These are phyloP conservation scores for Hyperoplus immaculatus DNA, from an alignment of 2,797 vertebrate genomes.

Conservation along the genomic window DNA sequence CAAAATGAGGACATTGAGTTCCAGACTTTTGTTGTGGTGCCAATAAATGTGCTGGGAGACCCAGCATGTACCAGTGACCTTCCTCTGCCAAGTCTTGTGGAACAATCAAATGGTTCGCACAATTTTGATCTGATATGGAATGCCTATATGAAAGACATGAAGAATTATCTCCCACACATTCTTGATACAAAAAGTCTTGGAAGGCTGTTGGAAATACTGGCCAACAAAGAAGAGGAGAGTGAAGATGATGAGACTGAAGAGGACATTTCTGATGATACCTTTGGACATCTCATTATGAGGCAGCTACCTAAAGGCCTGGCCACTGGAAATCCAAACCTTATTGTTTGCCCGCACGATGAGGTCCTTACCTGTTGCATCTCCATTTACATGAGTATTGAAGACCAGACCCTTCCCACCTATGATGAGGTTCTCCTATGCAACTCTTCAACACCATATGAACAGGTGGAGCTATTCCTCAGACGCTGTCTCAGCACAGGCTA, in stretches of 20 bases:
- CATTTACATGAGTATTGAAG: constrained; percentile 89
- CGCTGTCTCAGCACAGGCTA: constrained; percentile 87
- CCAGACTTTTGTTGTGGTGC: constrained; percentile 80
- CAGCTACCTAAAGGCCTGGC: constrained; percentile 85
- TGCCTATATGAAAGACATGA: constrained; percentile 86
- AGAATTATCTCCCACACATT: constrained; percentile 83
- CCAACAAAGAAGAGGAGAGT: constrained; percentile 62
- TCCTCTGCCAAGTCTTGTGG: constrained; percentile 52
- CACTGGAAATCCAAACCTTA: constrained; percentile 90
- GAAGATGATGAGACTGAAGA: constrained; percentile 51
- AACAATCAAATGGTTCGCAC: constrained; percentile 50
- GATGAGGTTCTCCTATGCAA: constrained; percentile 96
- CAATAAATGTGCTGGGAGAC: constrained; percentile 33
- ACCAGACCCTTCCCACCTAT: constrained; percentile 89
- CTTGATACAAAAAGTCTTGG: constrained; percentile 90
- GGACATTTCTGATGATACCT: constrained; percentile 53
- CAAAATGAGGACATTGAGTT: constrained; percentile 82
- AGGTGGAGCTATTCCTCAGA: constrained; percentile 92
- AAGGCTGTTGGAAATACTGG: constrained; percentile 83
- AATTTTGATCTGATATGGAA: constrained; percentile 88
- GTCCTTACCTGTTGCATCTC: constrained; percentile 90
- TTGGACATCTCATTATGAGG: constrained; percentile 65
- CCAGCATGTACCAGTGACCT: constrained; percentile 31
- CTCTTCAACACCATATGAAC: constrained; percentile 88
- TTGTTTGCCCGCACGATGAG: constrained; percentile 89